These are phyloP conservation scores for Drosophila lacertosa DNA, from an alignment of 1,140 invertebrate genomes.

Conservation along the genomic window DNA sequence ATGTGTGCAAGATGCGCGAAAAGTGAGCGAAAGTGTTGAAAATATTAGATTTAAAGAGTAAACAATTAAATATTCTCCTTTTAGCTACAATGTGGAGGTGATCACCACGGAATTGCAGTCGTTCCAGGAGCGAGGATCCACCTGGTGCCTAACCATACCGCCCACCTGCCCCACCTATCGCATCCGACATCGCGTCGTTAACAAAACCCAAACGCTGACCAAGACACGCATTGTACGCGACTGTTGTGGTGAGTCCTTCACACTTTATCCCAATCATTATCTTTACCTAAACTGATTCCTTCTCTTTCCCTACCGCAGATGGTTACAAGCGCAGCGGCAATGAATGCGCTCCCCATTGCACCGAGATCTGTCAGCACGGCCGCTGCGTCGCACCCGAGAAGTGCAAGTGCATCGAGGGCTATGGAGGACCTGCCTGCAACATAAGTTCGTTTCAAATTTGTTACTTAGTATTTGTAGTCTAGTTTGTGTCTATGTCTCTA, in stretches of 20 bases:
- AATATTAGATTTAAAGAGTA: too few species aligned
- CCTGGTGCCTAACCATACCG: constrained; percentile 93
- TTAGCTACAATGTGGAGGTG: constrained; percentile 72
- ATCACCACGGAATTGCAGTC: constrained; percentile 90
- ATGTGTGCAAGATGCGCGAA: constrained; percentile 76
- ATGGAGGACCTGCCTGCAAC: constrained; percentile 93
- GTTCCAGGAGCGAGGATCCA: constrained; percentile 91
- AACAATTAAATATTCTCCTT: neutral
- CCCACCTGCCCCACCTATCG: constrained; percentile 94
- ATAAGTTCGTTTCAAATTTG: constrained; percentile 89
- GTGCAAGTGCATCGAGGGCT: constrained; percentile 94
- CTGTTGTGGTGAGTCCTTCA: constrained; percentile 90
- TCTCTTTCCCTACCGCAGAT: constrained; percentile 50
- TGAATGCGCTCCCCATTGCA: constrained; percentile 92
- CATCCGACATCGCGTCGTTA: constrained; percentile 89
- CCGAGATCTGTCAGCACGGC: constrained; percentile 92
- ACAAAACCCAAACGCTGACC: constrained; percentile 88
- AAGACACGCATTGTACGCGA: constrained; percentile 91
- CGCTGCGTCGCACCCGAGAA: constrained; percentile 92
- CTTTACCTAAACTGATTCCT: too few species aligned
- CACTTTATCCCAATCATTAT: too few species aligned
- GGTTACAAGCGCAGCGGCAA: constrained; percentile 90
- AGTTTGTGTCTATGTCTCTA: neutral
- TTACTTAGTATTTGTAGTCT: constrained; percentile 18
- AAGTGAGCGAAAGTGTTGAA: constrained; percentile 48